Evolutionary conservation across 2,888 invertebrate genomes (phyloP), one percentile per base, ranked within the genome.

Genomic region (Prosapia bicincta): DNA sequence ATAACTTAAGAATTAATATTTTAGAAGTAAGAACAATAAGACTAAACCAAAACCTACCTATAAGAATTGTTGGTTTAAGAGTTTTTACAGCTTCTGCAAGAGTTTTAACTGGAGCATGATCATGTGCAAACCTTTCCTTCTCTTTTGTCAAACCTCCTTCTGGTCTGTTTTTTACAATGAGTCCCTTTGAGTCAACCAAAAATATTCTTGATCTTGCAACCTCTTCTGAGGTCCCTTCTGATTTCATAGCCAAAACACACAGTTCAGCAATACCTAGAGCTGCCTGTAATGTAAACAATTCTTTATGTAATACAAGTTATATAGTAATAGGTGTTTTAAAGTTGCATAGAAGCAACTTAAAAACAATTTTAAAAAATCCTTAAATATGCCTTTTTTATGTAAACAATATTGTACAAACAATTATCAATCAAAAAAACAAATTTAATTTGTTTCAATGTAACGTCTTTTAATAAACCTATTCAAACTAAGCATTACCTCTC

Each of bases 181-280:
- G 89, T 0, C 99, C 99, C 83, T 93, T 94, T 26, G 97, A 97
- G 86, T 99, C 99, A 69, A 98, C 94, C 91, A 99, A 90, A 94
- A 94, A 99, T 82, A 99, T 95, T 83, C 91, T 92, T 1, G 85
- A 85, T 76, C 90, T 89, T 0, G 99, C 99, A 6, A 94, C 93
- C 28, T 89, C 89, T 25, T 91, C 89, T 0, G 89, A 83, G 0
- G 91, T 86, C 3, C 99, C 97, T 83, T 98, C 97, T 38, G 90
- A 89, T 82, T 88, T 87, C 98, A 99, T 97, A 6, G 98, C 97
- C 92, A 95, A 93, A 15, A 94, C 92, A 82, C 97, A 93, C 75
- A 99, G 88, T 81, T 91, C 90, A 0, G 99, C 99, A 83, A 99
- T 99, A 78, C 99, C 99, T 10, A 97, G 87, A 0, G 96, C 92